Conservation (phyloP, 2,888 invertebrate genomes). For the Nymphalis urticae region DNA sequence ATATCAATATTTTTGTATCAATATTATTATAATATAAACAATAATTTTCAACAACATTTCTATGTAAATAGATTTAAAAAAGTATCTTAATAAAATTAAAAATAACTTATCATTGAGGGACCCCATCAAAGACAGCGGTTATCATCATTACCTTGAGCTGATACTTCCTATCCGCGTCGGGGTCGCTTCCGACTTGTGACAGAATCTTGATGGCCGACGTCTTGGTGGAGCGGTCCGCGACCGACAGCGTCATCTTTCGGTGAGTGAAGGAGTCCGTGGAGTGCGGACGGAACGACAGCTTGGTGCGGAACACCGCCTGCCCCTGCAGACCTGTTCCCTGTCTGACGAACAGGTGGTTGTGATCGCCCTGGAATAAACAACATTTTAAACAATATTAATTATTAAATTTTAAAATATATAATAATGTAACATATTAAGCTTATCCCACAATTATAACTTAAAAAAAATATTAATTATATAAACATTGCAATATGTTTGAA, state of each 20-base stretch:
- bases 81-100: no score
- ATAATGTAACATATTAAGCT: no score
- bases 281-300: conserved; percentile 98
- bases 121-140: no score
- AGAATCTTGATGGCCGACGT: conserved; percentile 97
- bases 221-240: conserved; percentile 97
- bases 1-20: no score
- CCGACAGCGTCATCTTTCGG: conserved; percentile 98
- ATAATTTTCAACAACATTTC: no score
- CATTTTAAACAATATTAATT: background rate
- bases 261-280: conserved; percentile 99
- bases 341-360: conserved; percentile 98
- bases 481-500: no score
- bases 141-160: conserved; percentile 88
- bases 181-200: conserved; percentile 96
- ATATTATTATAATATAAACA: no score
- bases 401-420: no score
- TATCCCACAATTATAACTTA: no score
- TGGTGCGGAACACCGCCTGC: conserved; percentile 97
- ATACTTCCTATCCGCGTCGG: conserved; percentile 94
- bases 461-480: background rate
- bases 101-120: no score
- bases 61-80: no score
- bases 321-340: conserved; percentile 99
- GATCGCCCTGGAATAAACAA: conserved; percentile 87